Evolutionary conservation across 2,797 vertebrate species (phyloP).

Genomic region (Danio choprae): DNA sequence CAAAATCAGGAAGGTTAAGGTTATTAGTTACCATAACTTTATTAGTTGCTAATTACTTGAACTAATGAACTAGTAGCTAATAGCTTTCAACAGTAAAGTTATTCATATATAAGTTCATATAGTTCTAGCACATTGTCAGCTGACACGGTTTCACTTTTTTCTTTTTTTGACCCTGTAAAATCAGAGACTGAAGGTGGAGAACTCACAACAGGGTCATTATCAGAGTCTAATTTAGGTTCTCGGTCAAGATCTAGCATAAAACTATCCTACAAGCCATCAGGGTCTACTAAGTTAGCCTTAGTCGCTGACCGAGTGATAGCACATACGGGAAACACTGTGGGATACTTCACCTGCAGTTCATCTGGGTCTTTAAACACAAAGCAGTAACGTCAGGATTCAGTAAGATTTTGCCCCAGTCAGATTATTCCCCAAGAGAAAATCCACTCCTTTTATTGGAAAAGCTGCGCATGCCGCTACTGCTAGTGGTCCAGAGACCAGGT

Average conservation of each 20-base stretch:
- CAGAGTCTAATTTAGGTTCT: background rate
- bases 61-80: no score
- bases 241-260: background rate
- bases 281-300: background rate
- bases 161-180: background rate
- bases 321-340: background rate
- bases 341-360: background rate
- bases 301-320: background rate
- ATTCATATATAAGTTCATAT: no score
- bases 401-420: background rate
- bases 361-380: background rate
- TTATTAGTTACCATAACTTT: no score
- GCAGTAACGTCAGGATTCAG: background rate
- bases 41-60: no score
- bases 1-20: no score
- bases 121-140: background rate
- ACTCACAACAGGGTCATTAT: background rate
- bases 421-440: background rate
- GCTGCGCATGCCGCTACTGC: rapidly evolving
- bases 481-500: background rate
- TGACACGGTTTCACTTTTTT: background rate
- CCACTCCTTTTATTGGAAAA: background rate
- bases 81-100: no score
- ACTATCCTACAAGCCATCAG: background rate
- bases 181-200: background rate